These are phyloP conservation scores for Thera obeliscata DNA, from an alignment of 2,888 invertebrate species.

Conservation along the genomic window DNA sequence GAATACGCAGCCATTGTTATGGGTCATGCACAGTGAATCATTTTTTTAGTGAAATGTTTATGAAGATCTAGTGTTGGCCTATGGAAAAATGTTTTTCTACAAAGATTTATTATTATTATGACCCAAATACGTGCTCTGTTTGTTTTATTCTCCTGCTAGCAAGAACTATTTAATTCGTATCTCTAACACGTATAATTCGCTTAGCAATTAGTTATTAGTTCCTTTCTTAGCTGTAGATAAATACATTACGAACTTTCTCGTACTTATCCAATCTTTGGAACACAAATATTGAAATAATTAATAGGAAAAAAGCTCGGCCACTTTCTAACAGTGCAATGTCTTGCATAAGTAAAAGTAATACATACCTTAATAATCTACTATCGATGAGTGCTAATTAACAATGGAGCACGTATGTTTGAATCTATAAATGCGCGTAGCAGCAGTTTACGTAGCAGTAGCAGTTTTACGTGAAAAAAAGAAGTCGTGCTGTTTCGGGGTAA, in stretches of 20 bases:
- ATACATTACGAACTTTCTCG: constrained; percentile 65
- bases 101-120: constrained; percentile 11
- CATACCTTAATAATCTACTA: too few relatives aligned
- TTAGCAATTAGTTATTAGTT: constrained; percentile 61
- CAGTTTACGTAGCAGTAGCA: too few relatives aligned
- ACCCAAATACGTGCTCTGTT: constrained; percentile 23
- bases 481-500: neutral
- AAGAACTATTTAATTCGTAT: constrained; percentile 30
- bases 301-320: constrained; percentile 69
- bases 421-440: too few relatives aligned
- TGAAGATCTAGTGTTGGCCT: neutral
- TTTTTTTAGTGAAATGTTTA: neutral
- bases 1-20: too few relatives aligned
- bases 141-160: constrained; percentile 12
- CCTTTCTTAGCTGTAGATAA: constrained; percentile 58
- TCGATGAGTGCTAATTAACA: too few relatives aligned
- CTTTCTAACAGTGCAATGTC: constrained; percentile 33
- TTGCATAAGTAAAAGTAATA: too few relatives aligned
- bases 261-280: constrained; percentile 66
- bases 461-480: neutral
- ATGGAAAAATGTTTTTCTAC: neutral
- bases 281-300: constrained; percentile 77
- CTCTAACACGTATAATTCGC: constrained; percentile 48
- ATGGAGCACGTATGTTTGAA: too few relatives aligned
- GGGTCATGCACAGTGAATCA: too few relatives aligned